Evolutionary conservation across 2,888 invertebrate species (phyloP), one percentile per base, ranked within the genome.

Genomic region (Eulithis testata): DNA sequence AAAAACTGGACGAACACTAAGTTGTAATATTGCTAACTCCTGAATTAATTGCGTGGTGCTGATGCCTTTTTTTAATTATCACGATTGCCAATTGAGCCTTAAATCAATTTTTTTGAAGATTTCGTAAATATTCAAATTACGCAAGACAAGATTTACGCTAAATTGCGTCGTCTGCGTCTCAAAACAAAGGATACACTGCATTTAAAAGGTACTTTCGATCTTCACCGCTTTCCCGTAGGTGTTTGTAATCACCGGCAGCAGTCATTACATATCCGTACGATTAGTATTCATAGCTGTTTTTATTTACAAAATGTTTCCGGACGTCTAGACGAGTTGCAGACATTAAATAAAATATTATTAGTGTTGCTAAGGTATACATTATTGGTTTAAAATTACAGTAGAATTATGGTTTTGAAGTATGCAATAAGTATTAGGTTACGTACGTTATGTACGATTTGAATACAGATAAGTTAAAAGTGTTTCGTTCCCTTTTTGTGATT

Each of bases 281-380:
- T 68, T 62, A 62, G 59, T 65, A 68, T 68, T 60, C 66, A 65
- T 63, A 37, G n/a, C 36, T 9, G 54, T 63, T 70, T 56, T 67
- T 63, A 47, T 36, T 47, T 61, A 51, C 5, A 57, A 21, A 45
- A 63, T 56, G 63, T 68, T 73, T 71, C 68, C 67, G 64, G 60
- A 45, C 55, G 71, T 66, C 73, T 71, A 73, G 73, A 73, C 73
- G 51, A 8, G 9, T n/a, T 36, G 43, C 68, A 73, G 73, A 71
- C 73, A 51, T 43, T 37, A 37, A 37, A 55, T 61, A 61, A 65
- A 67, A 70, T 65, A 62, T 27, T 47, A 66, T 50, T 60, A 37
- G 27, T 71, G 67, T 66, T 64, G 66, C 56, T 14, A 31, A 60
- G 49, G 21, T 21, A 21, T 27, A 60, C 45, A 37, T 14, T 11